phyloP scores from a whole-genome alignment of 1,140 invertebrate species.

The Lucilia cuprina region DNA sequence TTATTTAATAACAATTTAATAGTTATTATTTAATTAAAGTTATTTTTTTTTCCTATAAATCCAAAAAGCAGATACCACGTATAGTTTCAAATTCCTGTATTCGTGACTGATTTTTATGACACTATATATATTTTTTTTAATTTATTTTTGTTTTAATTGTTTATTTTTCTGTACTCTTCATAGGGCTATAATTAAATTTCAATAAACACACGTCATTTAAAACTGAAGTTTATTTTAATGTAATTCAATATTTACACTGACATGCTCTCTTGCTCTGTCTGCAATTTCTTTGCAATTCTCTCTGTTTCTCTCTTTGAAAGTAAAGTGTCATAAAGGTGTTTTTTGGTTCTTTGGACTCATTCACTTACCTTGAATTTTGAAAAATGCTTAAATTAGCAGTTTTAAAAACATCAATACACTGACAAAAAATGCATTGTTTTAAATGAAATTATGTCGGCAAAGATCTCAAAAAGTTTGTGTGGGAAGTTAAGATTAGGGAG shows the following conservation, averaged over 20 bases:
- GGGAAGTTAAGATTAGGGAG: no score
- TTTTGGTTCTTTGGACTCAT: not conserved
- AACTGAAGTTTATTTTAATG: not conserved
- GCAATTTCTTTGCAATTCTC: not conserved
- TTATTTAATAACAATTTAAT: no score
- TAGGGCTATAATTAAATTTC: not conserved
- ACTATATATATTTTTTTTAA: not conserved
- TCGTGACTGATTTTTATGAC: not conserved
- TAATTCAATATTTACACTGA: not conserved
- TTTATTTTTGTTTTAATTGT: not conserved
- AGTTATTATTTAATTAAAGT: no score
- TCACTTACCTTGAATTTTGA: not conserved
- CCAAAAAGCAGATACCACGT: no score
- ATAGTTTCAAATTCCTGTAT: no score
- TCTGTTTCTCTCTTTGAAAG: not conserved
- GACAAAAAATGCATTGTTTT: not conserved
- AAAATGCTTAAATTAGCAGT: not conserved
- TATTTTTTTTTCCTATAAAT: no score
- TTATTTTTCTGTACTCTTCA: not conserved
- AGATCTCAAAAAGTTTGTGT: no score
- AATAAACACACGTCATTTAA: not conserved
- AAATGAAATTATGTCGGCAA: not conserved
- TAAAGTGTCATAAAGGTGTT: not conserved
- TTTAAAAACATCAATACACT: not conserved
- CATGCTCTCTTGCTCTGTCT: not conserved